Evolutionary conservation across 2,888 invertebrate genomes (phyloP), one percentile per base, ranked within the genome.

Genomic region (Drosophila incognita): DNA sequence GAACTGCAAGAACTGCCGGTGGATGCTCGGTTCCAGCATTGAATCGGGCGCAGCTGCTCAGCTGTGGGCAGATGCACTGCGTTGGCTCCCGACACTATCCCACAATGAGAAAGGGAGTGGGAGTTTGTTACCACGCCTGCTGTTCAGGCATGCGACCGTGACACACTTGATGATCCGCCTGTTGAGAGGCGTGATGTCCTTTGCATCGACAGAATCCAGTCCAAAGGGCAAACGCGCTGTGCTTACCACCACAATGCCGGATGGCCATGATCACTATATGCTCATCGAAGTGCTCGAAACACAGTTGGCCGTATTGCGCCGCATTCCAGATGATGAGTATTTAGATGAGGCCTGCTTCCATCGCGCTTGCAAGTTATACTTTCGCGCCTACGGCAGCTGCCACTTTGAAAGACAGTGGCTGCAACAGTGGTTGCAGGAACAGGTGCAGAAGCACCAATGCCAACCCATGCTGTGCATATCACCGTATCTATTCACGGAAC

Each of bases 251-350:
- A 90, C 82, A 46, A 76, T 92, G 51, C 81, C 92, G 2, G 83
- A 80, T 66, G 82, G 91, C 0, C 71, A 82, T 13, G 79, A 81
- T 33, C 88, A 89, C 35, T 90, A 79, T 65, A 80, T 92, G 69
- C 73, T 92, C 10, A 72, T 93, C 8, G 86, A 92, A 33, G 86
- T 93, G 60, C 78, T 92, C n/a, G 93, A 92, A 60, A 85, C 88
- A 4, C 77, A 92, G 46, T 70, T 93, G n/a, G 74, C 81, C 8
- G 82, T 92, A 49, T 64, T 93, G 33, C 86, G 82, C 5, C 83
- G 82, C 10, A 71, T 82, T 21, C 24, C 60, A 27, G 13, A 46
- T 10, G 58, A 61, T 21, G 15, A n/a, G 21, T 2, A 42, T 2
- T n/a, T 18, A 40, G 15, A 69, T 40, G 18, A 71, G 15, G 40